These are phyloP conservation scores for Luperina nickerlii DNA, from an alignment of 2,888 invertebrate genomes.

Conservation along the genomic window DNA sequence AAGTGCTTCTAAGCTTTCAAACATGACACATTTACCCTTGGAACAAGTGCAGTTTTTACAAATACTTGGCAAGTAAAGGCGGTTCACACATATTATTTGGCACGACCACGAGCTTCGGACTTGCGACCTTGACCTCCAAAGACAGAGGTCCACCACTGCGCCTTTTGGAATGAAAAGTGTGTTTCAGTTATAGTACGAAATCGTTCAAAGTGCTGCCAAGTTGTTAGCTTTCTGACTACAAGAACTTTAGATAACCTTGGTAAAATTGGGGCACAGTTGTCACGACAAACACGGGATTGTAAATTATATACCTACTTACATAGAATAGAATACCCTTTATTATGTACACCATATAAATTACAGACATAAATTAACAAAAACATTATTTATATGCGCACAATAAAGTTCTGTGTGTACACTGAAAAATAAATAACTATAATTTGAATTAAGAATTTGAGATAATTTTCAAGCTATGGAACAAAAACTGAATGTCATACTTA, in stretches of 20 bases:
- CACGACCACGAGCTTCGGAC: constrained; percentile 35
- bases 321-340: neutral
- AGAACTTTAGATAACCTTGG: constrained; percentile 32
- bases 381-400: neutral
- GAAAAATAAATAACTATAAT: neutral
- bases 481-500: neutral
- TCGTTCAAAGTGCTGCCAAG: constrained; percentile 39
- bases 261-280: neutral
- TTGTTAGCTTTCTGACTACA: constrained; percentile 24
- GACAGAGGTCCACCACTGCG: constrained; percentile 30
- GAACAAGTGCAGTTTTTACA: constrained; percentile 49
- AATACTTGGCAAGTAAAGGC: constrained; percentile 51
- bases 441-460: neutral
- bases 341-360: no score
- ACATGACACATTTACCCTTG: constrained; percentile 35
- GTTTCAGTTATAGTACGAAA: constrained; percentile 12
- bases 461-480: neutral
- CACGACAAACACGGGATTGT: constrained; percentile 1
- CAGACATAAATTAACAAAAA: no score
- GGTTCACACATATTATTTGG: constrained; percentile 47
- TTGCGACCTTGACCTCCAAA: constrained; percentile 51
- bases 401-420: neutral
- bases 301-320: neutral
- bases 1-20: constrained; percentile 12
- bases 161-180: constrained; percentile 27